Conservation (phyloP, 2,888 invertebrate genomes). For the Drosophila differens region DNA sequence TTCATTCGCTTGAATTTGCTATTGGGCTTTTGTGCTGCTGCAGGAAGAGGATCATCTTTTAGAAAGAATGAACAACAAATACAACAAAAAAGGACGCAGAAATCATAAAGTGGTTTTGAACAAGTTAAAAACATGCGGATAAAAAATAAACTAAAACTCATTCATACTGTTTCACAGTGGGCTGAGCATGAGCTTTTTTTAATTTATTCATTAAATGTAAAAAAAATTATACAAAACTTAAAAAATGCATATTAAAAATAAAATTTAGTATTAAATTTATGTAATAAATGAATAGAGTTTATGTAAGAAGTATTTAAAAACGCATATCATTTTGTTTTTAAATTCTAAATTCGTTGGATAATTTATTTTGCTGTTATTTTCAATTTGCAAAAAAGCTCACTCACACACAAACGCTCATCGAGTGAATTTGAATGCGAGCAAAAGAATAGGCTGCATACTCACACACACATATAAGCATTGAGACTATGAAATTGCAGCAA, state of each 20-base stretch:
- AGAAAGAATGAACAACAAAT: conserved; percentile 49
- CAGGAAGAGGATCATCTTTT: conserved; percentile 80
- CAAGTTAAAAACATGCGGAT: conserved; percentile 66
- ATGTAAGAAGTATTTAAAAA: not conserved
- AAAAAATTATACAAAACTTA: not conserved
- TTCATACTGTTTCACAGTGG: conserved; percentile 73
- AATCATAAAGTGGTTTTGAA: conserved; percentile 79
- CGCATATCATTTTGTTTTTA: not conserved
- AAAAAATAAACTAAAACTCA: conserved; percentile 57
- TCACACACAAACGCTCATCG: conserved; percentile 22
- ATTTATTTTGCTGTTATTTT: not conserved
- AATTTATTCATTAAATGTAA: not conserved
- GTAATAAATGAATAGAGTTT: not conserved
- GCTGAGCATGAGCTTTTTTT: not conserved
- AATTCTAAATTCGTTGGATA: not conserved
- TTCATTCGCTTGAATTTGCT: conserved; percentile 76
- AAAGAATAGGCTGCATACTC: conserved; percentile 70
- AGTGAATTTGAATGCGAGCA: conserved; percentile 68
- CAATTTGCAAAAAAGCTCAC: conserved; percentile 39
- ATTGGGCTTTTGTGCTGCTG: conserved; percentile 72
- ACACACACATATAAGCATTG: conserved; percentile 15
- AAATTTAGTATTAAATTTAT: not conserved
- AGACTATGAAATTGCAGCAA: conserved; percentile 69
- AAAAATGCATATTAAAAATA: not conserved
- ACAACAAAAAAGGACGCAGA: conserved; percentile 68